Percentiles rank a stretch among this genome's conserved stretches.
These are phyloP conservation scores for Halocaridina rubra DNA, from an alignment of 2,888 invertebrate genomes.

Conservation along the genomic window DNA sequence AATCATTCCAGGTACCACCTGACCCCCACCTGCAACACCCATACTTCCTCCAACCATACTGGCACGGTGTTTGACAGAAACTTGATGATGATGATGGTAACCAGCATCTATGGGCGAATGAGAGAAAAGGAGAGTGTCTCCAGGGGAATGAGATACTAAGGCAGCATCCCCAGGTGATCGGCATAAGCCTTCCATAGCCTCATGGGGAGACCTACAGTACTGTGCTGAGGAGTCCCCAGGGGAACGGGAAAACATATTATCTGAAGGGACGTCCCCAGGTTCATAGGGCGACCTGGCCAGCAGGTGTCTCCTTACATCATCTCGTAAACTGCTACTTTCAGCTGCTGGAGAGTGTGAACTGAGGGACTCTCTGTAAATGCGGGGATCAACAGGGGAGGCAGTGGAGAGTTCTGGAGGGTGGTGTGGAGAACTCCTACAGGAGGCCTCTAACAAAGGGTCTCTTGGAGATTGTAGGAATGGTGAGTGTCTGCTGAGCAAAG, in stretches of 20 bases:
- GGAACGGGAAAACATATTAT: slow-evolving; percentile 52
- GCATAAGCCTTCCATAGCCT: not conserved
- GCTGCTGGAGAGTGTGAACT: slow-evolving; percentile 30
- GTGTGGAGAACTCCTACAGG: not conserved
- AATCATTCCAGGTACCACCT: slow-evolving; percentile 38
- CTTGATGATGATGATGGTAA: too few relatives aligned
- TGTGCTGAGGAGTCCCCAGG: slow-evolving; percentile 55
- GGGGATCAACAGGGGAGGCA: slow-evolving; percentile 23
- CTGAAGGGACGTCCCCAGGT: slow-evolving; percentile 36
- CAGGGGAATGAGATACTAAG: slow-evolving; percentile 17
- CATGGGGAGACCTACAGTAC: slow-evolving; percentile 37
- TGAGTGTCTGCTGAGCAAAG: slow-evolving; percentile 13
- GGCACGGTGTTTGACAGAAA: not conserved
- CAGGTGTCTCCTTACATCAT: slow-evolving; percentile 36
- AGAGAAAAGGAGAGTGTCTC: slow-evolving; percentile 20
- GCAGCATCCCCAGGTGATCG: slow-evolving; percentile 7
- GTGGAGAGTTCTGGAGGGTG: not conserved
- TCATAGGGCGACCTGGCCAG: slow-evolving; percentile 49
- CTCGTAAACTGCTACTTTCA: slow-evolving; percentile 14
- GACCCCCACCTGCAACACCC: slow-evolving; percentile 21
- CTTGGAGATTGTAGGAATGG: slow-evolving; percentile 36
- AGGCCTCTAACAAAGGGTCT: slow-evolving; percentile 15
- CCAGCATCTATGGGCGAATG: slow-evolving; percentile 29
- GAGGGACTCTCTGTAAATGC: slow-evolving; percentile 22
- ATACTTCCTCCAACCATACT: slow-evolving; percentile 1